Percentiles rank a stretch among this genome's conserved stretches.
Evolutionary conservation across 2,888 invertebrate species (phyloP).

Genomic region (Ichneumoninae sp.): DNA sequence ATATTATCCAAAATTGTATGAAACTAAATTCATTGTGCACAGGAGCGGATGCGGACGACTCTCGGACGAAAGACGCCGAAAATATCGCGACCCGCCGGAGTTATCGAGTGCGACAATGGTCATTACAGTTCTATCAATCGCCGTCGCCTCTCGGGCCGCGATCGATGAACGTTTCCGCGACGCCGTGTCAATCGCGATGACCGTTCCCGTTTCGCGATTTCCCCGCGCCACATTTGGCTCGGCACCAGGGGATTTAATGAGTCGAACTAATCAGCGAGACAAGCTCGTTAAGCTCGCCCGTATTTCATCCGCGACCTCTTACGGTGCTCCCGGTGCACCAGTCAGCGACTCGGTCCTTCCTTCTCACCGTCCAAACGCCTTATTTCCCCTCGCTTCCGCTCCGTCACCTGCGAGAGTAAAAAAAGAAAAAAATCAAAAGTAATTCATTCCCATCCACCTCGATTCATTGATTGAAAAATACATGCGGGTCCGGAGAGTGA

Average conservation of each 20-base stretch:
- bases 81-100: background rate
- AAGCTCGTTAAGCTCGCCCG: constrained; percentile 24
- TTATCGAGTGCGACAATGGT: background rate
- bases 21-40: background rate
- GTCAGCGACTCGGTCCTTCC: background rate
- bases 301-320: constrained; percentile 38
- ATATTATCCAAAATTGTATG: background rate
- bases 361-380: background rate
- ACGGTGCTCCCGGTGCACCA: background rate
- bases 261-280: constrained; percentile 34
- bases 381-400: background rate
- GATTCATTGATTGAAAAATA: constrained; percentile 3
- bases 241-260: constrained; percentile 23
- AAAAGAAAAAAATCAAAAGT: background rate
- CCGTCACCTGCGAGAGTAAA: background rate
- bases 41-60: background rate
- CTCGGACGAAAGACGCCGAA: background rate
- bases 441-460: background rate
- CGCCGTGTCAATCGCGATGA: constrained; percentile 1
- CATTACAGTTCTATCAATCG: background rate
- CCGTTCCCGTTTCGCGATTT: background rate
- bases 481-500: constrained; percentile 29
- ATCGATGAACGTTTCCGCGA: background rate
- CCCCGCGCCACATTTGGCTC: background rate
- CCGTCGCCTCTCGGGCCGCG: background rate